phyloP scores from a whole-genome alignment of 1,140 invertebrate genomes.

The Nilaparvata lugens region DNA sequence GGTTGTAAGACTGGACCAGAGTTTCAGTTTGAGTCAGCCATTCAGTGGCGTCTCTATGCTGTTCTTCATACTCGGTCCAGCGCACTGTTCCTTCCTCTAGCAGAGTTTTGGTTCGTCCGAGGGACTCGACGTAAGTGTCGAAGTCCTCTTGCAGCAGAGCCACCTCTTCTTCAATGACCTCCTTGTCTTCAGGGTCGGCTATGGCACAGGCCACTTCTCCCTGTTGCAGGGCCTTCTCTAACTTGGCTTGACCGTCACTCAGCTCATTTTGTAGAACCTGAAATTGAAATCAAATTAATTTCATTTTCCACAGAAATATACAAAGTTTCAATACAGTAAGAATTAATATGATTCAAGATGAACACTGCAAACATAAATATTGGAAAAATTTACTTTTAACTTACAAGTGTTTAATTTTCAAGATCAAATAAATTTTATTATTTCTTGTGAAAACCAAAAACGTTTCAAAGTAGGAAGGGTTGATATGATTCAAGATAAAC shows the following conservation, averaged over 20 bases:
- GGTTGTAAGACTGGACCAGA: slow-evolving; percentile 79
- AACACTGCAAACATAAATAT: too few species aligned
- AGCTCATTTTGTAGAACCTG: slow-evolving; percentile 66
- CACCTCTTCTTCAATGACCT: slow-evolving; percentile 86
- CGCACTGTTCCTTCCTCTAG: slow-evolving; percentile 64
- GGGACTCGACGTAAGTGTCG: slow-evolving; percentile 66
- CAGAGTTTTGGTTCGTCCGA: slow-evolving; percentile 69
- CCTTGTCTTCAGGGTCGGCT: slow-evolving; percentile 76
- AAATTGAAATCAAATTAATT: too few species aligned
- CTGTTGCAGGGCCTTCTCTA: slow-evolving; percentile 69
- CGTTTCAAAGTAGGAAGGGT: too few species aligned
- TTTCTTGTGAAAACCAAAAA: too few species aligned
- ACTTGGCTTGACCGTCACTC: slow-evolving; percentile 66
- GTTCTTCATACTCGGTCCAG: slow-evolving; percentile 93
- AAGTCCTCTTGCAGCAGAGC: slow-evolving; percentile 80
- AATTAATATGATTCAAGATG: too few species aligned
- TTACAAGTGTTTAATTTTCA: too few species aligned
- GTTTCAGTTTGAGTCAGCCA: slow-evolving; percentile 84
- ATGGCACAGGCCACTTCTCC: slow-evolving; percentile 72
- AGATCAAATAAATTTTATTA: too few species aligned
- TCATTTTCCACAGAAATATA: too few species aligned
- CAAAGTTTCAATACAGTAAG: too few species aligned
- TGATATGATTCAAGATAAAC: too few species aligned
- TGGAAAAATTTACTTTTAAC: too few species aligned
- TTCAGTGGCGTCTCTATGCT: slow-evolving; percentile 77